Evolutionary conservation across 2,797 vertebrate genomes (phyloP).

Genomic region (Chloroceryle amazona): DNA sequence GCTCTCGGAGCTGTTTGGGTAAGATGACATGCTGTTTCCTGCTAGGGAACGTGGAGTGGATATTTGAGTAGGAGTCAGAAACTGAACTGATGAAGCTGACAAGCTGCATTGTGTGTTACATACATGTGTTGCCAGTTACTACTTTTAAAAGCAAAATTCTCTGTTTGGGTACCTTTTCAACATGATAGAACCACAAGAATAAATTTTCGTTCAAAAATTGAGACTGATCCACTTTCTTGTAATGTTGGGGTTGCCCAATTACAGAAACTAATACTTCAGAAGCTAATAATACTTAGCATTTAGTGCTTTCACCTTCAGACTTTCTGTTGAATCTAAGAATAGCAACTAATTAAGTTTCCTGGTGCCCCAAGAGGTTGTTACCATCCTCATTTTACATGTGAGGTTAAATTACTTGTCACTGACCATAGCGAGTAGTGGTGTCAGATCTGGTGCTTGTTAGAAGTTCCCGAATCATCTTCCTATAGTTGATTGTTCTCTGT

Average conservation of each 20-base stretch:
- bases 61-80: not conserved
- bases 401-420: not conserved
- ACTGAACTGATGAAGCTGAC: not conserved
- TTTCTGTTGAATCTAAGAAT: conserved; percentile 22
- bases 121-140: not conserved
- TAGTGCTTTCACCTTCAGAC: conserved; percentile 37
- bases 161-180: not conserved
- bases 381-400: not conserved
- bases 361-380: not conserved
- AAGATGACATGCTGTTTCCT: not conserved
- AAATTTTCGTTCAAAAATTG: not conserved
- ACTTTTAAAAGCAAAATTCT: not conserved
- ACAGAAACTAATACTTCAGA: not conserved
- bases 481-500: fast-evolving
- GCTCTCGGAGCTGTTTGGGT: not conserved
- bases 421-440: not conserved
- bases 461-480: not conserved
- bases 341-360: conserved; percentile 50
- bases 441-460: not conserved
- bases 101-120: not conserved
- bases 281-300: conserved; percentile 15
- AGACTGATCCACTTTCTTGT: not conserved
- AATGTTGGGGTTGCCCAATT: not conserved
- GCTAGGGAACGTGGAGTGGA: not conserved
- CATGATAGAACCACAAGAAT: not conserved